Conservation (phyloP, 2,113 vertebrate species). For the Lagopus leucura region DNA sequence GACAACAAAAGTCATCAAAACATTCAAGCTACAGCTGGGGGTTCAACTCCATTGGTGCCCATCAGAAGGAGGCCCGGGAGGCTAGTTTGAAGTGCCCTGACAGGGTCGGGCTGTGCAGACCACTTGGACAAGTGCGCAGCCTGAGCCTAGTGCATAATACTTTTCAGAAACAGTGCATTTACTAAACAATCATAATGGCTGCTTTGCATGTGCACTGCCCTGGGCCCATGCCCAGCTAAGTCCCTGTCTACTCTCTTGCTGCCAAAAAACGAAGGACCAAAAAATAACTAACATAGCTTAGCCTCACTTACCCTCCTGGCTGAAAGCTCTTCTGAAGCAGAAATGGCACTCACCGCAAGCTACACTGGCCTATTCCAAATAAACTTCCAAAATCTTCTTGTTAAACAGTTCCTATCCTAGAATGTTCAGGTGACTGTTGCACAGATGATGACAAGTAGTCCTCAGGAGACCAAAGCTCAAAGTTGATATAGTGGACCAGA, state of each 20-base stretch:
- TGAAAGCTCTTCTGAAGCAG: slow-evolving; percentile 6
- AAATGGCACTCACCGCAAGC: fast-evolving
- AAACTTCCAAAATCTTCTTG: background rate
- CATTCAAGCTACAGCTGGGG: background rate
- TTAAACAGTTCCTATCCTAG: background rate
- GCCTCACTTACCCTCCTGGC: background rate
- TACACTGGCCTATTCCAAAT: background rate
- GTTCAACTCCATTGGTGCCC: background rate
- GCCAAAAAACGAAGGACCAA: background rate
- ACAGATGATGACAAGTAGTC: background rate
- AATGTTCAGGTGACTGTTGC: background rate
- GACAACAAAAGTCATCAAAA: background rate
- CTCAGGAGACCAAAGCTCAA: too few species aligned
- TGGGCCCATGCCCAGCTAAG: background rate
- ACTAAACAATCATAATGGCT: background rate
- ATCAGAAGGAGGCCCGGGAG: background rate
- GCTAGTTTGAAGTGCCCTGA: background rate
- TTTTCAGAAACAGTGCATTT: background rate
- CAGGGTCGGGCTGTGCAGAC: background rate
- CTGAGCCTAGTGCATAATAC: fast-evolving
- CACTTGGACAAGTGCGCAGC: background rate
- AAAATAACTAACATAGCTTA: background rate
- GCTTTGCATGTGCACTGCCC: fast-evolving
- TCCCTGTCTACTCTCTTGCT: background rate
- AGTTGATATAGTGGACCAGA: background rate